These are phyloP conservation scores for Baronia brevicornis DNA, from an alignment of 2,888 invertebrate genomes.

Conservation along the genomic window DNA sequence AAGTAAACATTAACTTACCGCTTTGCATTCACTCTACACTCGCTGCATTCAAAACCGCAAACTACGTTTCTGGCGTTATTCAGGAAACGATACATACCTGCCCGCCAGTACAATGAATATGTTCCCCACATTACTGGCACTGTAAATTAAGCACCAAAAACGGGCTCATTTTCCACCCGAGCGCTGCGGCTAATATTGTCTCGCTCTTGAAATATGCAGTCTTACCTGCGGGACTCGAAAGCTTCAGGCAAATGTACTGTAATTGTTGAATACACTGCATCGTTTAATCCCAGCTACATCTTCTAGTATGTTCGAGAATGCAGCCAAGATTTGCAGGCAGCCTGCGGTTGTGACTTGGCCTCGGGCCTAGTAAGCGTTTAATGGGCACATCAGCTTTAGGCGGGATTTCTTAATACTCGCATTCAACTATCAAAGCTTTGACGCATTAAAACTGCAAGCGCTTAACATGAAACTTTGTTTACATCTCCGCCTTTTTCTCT, in stretches of 20 bases:
- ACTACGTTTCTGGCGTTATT: conserved; percentile 30
- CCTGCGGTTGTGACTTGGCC: conserved; percentile 62
- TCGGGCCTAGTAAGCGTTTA: conserved; percentile 59
- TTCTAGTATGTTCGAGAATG: conserved; percentile 70
- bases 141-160: conserved; percentile 69
- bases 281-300: conserved; percentile 70
- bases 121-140: conserved; percentile 56
- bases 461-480: not conserved
- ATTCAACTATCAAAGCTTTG: conserved; percentile 21
- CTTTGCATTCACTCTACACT: conserved; percentile 27
- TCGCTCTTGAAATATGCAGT: conserved; percentile 65
- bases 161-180: conserved; percentile 77
- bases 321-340: conserved; percentile 68
- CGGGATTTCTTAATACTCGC: conserved; percentile 38
- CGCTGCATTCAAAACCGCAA: conserved; percentile 44
- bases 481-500: conserved; percentile 22
- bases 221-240: conserved; percentile 56
- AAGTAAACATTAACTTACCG: conserved; percentile 30
- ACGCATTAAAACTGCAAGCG: conserved; percentile 13
- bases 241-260: conserved; percentile 56
- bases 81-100: conserved; percentile 37
- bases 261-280: conserved; percentile 69
- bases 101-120: conserved; percentile 42
- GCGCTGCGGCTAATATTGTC: conserved; percentile 74
- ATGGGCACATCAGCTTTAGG: conserved; percentile 53